Base-by-base conservation (phyloP, 2,797 vertebrate species). In the Notamacropus eugenii region DNA sequence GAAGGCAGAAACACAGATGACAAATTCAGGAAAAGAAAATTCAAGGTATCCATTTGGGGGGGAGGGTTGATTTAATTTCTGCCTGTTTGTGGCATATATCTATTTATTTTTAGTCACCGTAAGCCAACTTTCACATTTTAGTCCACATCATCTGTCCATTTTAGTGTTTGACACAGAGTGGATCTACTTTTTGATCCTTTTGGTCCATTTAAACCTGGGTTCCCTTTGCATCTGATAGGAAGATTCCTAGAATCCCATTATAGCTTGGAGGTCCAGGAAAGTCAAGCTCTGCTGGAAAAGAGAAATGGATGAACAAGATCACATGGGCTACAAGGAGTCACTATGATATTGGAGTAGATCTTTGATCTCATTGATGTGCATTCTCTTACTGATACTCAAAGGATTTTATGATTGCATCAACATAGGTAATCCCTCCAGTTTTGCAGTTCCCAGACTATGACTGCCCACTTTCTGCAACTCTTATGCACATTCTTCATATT, bases 241-340 rank as follows among this genome's bases (percentile, higher is more conserved):
- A 52, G 90, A 90, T 98, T 90, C 98, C 99, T 96, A 98, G 98
- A 96, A 54, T 91, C 59, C 99, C 99, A 24, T 97, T 98, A 92
- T 95, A 93, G 98, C 99, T 98, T 90, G 98, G 98, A 96, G 54
- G 82, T 96, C 99, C 99, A 50, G 98, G 97, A 13, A 50, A 56
- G 28, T 98, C 99, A 97, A 95, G 97, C 55, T 99, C 98, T 96
- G 98, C 99, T 99, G 94, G 82, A 98, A 98, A 56, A 97, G 13
- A 98, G 1, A 93, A 95, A n/a, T 94, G 14, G 87, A 90, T 2
- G 10, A 90, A 90, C 50, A 29, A 29, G 54, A 90, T 54, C 27
- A 54, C 31, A 12, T 19, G 31, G 27, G 28, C 4, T 90, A 27
- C 29, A 22, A 87, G 67, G 34, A 12, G n/a, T 4, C 55, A 55